Evolutionary conservation across 2,113 vertebrate species (phyloP), one percentile per base, ranked within the genome.

Genomic region (Ammodytes marinus): DNA sequence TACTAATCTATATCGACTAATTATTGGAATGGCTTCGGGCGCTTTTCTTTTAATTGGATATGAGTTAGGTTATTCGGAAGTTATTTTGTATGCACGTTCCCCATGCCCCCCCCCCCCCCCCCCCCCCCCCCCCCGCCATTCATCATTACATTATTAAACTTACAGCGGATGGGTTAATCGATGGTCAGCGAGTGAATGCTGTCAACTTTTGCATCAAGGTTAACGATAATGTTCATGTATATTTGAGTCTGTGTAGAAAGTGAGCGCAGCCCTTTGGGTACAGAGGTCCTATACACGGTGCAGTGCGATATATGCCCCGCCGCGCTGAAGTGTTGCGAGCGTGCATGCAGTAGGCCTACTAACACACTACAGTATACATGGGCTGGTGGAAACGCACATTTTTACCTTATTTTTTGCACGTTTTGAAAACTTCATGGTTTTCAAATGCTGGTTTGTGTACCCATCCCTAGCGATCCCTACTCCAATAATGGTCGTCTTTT

Each of bases 191-290:
- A 69, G 4, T 50, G 50, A 13, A 14, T 39, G 27, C 27, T 27
- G 27, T 80, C 54, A 91, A 86, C 84, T 85, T 91, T 82, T 40
- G 9, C 9, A 0, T 77, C 59, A 60, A 55, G 14, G 54, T 0
- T 5, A 37, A 46, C 0, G 49, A 5, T 69, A 43, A 83, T 78
- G 54, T 3, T 42, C 19, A 2, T 77, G 6, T 49, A 17, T 72
- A 35, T 49, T 14, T 42, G 27, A 27, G 27, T 17, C 60, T 39
- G 2, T 10, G 39, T 4, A 4, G 19, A 13, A 53, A 17, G 4
- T 49, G 5, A 46, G 43, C 63, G 75, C 10, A 27, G 57, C 74
- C 53, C 66, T 69, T 69, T 68, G 59, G 52, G 65, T 3, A 19
- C 55, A 50, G 66, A 79, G 71, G 71, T 84, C 83, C 64, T 63